A percentile compares a stretch with the other conserved stretches of the same genome.
These are phyloP conservation scores for Drosophila algonquin DNA, from an alignment of 2,888 invertebrate genomes.

Conservation along the genomic window DNA sequence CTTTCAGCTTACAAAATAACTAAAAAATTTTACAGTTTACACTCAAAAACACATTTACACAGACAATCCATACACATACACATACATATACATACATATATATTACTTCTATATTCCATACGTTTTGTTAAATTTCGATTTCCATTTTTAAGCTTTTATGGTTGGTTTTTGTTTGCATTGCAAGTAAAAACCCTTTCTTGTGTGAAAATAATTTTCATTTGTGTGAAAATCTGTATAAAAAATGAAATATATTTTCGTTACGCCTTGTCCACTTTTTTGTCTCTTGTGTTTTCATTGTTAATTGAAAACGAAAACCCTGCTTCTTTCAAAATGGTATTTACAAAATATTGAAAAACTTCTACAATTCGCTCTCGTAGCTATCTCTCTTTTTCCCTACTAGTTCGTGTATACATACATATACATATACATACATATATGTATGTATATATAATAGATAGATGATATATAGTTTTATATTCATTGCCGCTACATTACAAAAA, in stretches of 20 bases:
- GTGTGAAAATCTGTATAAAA: slow-evolving; percentile 33
- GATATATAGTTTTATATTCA: slow-evolving; percentile 46
- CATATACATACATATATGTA: slow-evolving; percentile 7
- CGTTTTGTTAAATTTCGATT: slow-evolving; percentile 29
- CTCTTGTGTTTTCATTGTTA: slow-evolving; percentile 3
- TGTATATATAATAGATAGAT: slow-evolving; percentile 24
- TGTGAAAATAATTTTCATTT: slow-evolving; percentile 51
- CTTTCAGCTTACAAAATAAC: slow-evolving; percentile 26
- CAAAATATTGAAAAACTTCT: slow-evolving; percentile 43
- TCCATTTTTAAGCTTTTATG: slow-evolving; percentile 23
- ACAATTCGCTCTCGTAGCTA: slow-evolving; percentile 5
- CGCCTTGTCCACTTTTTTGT: slow-evolving; percentile 10
- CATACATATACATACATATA: slow-evolving; percentile 27
- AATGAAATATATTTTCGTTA: slow-evolving; percentile 4
- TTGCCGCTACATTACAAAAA: slow-evolving; percentile 31
- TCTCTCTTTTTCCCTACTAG: slow-evolving; percentile 16
- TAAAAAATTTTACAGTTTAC: slow-evolving; percentile 54
- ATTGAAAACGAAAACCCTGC: slow-evolving; percentile 3
- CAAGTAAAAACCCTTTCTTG: slow-evolving; percentile 34
- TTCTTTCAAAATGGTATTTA: slow-evolving; percentile 39
- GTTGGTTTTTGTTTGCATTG: slow-evolving; percentile 21
- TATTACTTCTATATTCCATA: slow-evolving; percentile 10
- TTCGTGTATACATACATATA: slow-evolving; percentile 34
- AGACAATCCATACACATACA: slow-evolving; percentile 51
- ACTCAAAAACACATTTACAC: slow-evolving; percentile 73